These are phyloP conservation scores for Cancer borealis DNA, from an alignment of 2,888 invertebrate genomes.

Conservation along the genomic window DNA sequence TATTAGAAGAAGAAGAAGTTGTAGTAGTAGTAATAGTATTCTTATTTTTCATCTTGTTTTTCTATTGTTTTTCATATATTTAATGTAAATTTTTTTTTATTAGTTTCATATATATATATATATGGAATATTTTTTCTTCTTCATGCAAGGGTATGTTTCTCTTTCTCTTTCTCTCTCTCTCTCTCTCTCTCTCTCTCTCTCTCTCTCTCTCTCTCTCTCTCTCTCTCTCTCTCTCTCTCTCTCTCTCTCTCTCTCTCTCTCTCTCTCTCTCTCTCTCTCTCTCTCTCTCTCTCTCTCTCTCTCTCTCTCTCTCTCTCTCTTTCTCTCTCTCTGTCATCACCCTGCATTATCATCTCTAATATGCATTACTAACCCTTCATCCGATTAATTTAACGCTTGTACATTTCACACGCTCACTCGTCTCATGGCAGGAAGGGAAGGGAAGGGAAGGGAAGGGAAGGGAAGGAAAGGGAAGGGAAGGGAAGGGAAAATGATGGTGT, in stretches of 20 bases:
- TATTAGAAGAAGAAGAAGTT: no score
- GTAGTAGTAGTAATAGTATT: not conserved
- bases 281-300: not conserved
- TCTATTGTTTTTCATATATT: no score
- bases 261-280: not conserved
- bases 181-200: conserved; percentile 33
- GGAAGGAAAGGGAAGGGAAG: no score
- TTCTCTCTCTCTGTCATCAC: not conserved
- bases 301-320: not conserved
- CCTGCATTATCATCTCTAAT: not conserved
- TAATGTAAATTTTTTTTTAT: no score
- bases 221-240: not conserved
- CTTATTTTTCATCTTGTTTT: not conserved
- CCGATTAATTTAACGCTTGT: no score
- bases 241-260: not conserved
- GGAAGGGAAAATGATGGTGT: not conserved
- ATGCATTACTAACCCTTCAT: no score
- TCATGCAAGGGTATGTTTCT: not conserved
- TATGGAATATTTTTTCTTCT: no score
- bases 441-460: not conserved
- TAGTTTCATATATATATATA: no score
- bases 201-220: not conserved
- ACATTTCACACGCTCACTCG: no score
- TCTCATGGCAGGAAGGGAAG: not conserved
- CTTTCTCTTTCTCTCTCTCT: not conserved